Base-by-base conservation (phyloP, 2,113 vertebrate genomes). In the Saimiri boliviensis region DNA sequence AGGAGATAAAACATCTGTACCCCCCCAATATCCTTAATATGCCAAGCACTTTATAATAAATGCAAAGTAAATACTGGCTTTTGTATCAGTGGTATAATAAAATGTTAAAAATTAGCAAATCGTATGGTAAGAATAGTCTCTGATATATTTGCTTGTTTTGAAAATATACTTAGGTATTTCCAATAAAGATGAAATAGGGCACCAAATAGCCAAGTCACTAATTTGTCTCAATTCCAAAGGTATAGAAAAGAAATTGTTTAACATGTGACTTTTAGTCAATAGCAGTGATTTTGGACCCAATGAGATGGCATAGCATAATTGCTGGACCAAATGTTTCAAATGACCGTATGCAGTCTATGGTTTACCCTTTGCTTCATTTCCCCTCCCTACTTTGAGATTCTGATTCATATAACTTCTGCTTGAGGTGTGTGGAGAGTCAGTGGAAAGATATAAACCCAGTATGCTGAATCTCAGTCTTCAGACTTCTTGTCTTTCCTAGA, bases 161-260 rank as follows among this genome's bases (percentile, higher is more conserved):
- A 74, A 95, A 91, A 91, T 47, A 16, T 45, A 45, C n/a, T 87
- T 82, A 95, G 45, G 45, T 92, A 60, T 87, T 92, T 82, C 58
- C 58, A 92, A 9, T 77, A 30, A 89, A 27, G 12, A 56, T 83
- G 12, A 35, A 32, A 74, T 68, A 74, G 19, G 73, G n/a, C 16
- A 80, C 32, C 47, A 86, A 83, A 83, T 91, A 76, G 49, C 52
- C 56, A 77, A 81, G 11, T 58, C 37, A 92, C 35, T 19, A 76
- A 42, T 84, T 70, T 82, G 21, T 92, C 74, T 95, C 45, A 47
- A 42, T 92, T 94, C 25, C 14, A 32, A 93, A 94, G n/a, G 25
- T 79, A 1, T 86, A 58, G 32, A 81, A 89, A 77, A 85, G 7
- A 88, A 81, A 93, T 30, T 74, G 84, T 40, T 71, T 87, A 52